Conservation (phyloP, 2,797 vertebrate genomes). For the Acrossocheilus wenchowensis region DNA sequence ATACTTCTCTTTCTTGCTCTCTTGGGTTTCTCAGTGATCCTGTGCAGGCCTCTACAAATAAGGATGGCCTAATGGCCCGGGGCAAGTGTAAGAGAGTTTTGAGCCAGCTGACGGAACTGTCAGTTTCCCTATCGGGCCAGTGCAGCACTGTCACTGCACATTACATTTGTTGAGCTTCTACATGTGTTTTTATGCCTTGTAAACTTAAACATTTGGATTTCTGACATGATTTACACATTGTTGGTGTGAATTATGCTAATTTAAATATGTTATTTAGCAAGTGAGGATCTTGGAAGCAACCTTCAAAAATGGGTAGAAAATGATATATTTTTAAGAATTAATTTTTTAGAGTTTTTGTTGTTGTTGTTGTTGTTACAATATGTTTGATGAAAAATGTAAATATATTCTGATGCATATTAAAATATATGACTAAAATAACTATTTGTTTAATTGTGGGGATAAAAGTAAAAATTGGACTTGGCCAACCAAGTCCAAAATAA, state of each 20-base stretch:
- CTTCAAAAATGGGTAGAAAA: background rate
- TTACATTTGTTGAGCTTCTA: conserved; percentile 7
- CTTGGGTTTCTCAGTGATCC: conserved; percentile 19
- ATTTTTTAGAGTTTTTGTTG: background rate
- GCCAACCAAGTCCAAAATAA: background rate
- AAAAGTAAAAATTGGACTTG: background rate
- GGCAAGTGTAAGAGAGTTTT: conserved; percentile 20
- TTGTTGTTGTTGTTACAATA: background rate
- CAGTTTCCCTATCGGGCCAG: conserved; percentile 18
- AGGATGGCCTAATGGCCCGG: conserved; percentile 22
- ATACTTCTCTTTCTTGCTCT: conserved; percentile 58
- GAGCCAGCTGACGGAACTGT: conserved; percentile 15
- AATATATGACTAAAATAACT: background rate
- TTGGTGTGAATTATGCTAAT: background rate
- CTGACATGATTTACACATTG: background rate
- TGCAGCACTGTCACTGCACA: conserved; percentile 3
- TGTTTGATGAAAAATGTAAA: background rate
- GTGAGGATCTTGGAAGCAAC: background rate
- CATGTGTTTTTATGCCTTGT: conserved; percentile 32
- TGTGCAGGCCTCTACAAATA: background rate
- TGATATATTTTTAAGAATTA: background rate
- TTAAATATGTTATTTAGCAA: conserved; percentile 4
- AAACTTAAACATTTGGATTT: conserved; percentile 16
- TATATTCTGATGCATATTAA: background rate
- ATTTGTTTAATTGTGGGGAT: background rate